Conservation (phyloP, 2,113 vertebrate genomes). For the Sporophila hypoxantha region DNA sequence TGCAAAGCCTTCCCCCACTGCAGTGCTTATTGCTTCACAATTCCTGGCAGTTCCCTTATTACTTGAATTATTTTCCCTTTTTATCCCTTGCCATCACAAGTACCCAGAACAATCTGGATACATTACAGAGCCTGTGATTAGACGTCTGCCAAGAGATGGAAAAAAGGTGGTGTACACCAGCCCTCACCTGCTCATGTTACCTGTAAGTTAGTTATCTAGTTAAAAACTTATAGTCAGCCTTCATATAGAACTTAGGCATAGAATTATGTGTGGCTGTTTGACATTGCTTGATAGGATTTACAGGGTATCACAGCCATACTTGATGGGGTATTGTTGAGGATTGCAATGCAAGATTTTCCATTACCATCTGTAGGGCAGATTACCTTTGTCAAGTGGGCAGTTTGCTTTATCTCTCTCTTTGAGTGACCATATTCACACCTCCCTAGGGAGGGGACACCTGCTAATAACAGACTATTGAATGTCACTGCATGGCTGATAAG, state of each 20-base stretch:
- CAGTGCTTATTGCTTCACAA: not conserved
- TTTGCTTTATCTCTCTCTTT: no score
- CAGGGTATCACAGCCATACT: not conserved
- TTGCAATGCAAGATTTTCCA: no score
- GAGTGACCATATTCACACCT: no score
- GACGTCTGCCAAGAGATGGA: rapidly evolving
- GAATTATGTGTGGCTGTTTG: not conserved
- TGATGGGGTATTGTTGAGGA: no score
- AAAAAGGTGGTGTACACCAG: not conserved
- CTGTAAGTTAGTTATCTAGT: not conserved
- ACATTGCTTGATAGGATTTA: not conserved
- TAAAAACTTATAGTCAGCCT: not conserved
- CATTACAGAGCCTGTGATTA: not conserved
- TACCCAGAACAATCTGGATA: not conserved
- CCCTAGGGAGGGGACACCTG: no score
- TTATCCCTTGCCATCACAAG: not conserved
- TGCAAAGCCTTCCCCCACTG: not conserved
- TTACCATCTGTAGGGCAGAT: no score
- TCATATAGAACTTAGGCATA: not conserved
- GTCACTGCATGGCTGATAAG: no score
- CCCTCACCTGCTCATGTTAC: no score
- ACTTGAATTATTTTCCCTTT: not conserved
- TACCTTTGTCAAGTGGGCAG: no score
- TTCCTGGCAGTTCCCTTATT: not conserved
- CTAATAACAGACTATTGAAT: no score